Evolutionary conservation across 2,888 invertebrate species (phyloP).

Genomic region (Lasioglossum morio): DNA sequence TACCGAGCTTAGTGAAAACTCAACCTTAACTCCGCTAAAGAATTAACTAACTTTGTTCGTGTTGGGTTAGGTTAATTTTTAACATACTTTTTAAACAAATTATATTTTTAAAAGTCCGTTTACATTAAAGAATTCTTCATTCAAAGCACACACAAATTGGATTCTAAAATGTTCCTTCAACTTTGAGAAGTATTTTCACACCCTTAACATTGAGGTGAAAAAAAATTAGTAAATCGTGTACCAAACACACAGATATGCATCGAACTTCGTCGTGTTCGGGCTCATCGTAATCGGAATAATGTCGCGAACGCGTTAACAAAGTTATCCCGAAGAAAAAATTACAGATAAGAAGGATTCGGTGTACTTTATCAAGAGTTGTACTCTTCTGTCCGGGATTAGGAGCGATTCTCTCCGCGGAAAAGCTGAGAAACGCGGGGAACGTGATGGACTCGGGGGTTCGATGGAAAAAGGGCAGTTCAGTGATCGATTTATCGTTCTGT

Average conservation of each 20-base stretch:
- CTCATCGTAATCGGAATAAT: not conserved
- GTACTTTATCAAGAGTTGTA: not conserved
- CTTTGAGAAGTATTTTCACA: no score
- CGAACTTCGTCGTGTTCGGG: not conserved
- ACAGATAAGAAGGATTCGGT: rapidly evolving
- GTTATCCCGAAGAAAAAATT: not conserved
- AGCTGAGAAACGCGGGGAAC: not conserved
- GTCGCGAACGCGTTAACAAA: not conserved
- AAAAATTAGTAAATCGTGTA: not conserved
- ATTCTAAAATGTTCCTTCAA: no score
- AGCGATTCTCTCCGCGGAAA: not conserved
- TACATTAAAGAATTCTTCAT: no score
- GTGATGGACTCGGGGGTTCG: not conserved
- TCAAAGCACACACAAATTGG: no score
- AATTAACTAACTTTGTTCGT: no score
- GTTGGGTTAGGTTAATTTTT: no score
- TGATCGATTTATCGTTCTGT: constrained; percentile 43
- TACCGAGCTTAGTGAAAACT: no score
- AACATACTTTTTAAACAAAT: no score
- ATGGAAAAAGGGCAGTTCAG: not conserved
- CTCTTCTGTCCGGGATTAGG: not conserved
- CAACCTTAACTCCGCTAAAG: not conserved
- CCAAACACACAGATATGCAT: not conserved
- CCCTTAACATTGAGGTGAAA: no score
- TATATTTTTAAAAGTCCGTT: no score